Base-by-base conservation (phyloP, 2,797 vertebrate species). In the Mormyrus proboscirostris region DNA sequence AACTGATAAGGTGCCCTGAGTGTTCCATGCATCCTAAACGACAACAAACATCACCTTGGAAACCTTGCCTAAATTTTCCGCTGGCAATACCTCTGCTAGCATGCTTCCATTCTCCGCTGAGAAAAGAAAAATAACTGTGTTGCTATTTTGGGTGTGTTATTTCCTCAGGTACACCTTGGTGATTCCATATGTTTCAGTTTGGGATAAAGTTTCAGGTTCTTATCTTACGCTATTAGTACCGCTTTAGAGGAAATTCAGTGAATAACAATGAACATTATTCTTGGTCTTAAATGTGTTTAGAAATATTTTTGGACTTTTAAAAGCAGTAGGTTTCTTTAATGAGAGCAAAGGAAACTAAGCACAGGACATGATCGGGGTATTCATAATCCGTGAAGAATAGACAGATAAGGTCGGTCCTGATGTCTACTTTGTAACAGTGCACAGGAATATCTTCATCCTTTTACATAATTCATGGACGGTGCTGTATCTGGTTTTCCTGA, bases 11-110 rank as follows among this genome's bases (percentile, higher is more conserved):
- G 87, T 79, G 89, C 82, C 87, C 85, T 89, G 50, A 90, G 88
- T 84, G 90, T 89, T 57, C 8, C 29, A 90, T 88, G 90, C 92
- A 82, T 89, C 86, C 41, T 87, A 87, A 88, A 53, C 65, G 90
- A 93, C 86, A 90, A 91, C 90, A 89, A 88, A 88, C 85, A 88
- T 73, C 82, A 83, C 89, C 82, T 19, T 41, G 65, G 88, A 90
- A 88, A 88, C 89, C 88, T 93, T 47, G 87, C 88, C 90, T 88
- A 84, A 93, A 94, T 94, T 92, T 89, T 86, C 62, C 5, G 51
- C 62, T 2, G 8, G 57, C 14, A 59, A 85, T 57, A 57, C 29
- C 5, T 25, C 14, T 59, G 51, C 14, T 69, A 49, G 83, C 29
- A n/a, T 10, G 59, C 7, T 51, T 62, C 44, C 55, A 89, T 47